These are phyloP conservation scores for Graphium colonna DNA, from an alignment of 2,888 invertebrate genomes.

Conservation along the genomic window DNA sequence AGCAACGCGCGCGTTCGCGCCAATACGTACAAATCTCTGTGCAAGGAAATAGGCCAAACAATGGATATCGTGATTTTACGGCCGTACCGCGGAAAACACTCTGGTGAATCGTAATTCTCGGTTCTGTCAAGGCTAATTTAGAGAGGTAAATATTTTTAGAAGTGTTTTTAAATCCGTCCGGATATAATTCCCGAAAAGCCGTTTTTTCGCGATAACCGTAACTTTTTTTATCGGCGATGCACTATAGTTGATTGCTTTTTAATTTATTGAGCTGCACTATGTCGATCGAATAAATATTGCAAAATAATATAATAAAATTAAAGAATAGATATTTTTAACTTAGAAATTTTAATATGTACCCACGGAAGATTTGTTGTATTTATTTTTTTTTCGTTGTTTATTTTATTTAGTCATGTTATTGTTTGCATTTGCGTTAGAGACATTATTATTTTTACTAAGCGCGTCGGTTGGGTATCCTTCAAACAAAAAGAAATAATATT, in stretches of 20 bases:
- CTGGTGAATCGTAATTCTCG: constrained; percentile 12
- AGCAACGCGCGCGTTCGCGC: constrained; percentile 45
- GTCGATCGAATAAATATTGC: too few relatives aligned
- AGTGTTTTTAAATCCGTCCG: neutral
- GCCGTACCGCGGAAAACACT: constrained; percentile 6
- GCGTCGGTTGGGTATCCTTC: neutral
- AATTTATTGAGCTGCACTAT: too few relatives aligned
- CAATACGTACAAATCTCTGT: constrained; percentile 55
- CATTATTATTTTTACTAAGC: neutral
- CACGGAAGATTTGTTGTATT: too few relatives aligned
- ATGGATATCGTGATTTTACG: constrained; percentile 32
- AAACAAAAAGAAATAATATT: constrained; percentile 1
- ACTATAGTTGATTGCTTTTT: too few relatives aligned
- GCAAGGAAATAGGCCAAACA: constrained; percentile 30
- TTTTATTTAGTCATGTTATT: neutral
- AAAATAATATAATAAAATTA: too few relatives aligned
- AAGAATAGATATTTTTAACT: too few relatives aligned
- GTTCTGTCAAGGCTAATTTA: neutral
- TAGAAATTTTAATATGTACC: too few relatives aligned
- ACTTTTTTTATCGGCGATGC: too few relatives aligned
- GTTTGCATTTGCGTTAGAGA: neutral
- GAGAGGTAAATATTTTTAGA: constrained; percentile 14
- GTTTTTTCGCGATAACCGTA: too few relatives aligned
- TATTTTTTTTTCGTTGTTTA: neutral
- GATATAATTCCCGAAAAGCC: constrained; percentile 1